Base-by-base conservation (phyloP, 37 sponge, comb jelly and placozoan genomes). In the Corticium candelabrum region DNA sequence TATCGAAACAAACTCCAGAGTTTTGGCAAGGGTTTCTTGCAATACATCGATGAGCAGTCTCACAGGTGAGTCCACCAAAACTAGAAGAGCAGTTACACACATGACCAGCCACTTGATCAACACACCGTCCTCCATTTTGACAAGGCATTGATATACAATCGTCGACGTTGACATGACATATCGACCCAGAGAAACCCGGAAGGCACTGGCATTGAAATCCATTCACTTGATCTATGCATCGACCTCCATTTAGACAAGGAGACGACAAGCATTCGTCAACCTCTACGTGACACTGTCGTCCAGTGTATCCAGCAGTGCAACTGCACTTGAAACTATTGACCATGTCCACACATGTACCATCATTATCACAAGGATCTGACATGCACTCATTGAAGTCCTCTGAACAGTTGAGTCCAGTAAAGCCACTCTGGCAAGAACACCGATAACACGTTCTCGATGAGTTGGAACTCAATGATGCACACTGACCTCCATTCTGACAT, bases 1-100 rank as follows among this genome's bases (percentile, higher is more conserved):
- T 7, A 35, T 80, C 80, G 4, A 31, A 4, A 31, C 90, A 89
- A 21, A 34, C 83, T 34, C 81, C 90, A 72, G 75, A 74, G 74
- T 89, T 86, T 0, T 39, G 57, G 43, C 90, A 89, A 27, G 0
- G 34, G 15, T 11, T 27, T 50, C 62, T 50, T n/a, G n/a, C n/a
- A n/a, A n/a, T n/a, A 21, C 62, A 50, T 21, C 11, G 62, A 11
- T 50, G 62, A 27, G 15, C 15, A 11, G 11, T 50, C 62, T 50
- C 62, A 21, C 62, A 50, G 62, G 15, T 11, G 21, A 50, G 21
- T 50, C 62, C 62, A 21, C 62, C 62, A 11, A 50, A 21, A 11
- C 15, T 21, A 11, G 62, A 50, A 11, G 62, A 21, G 21, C 62
- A 50, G 21, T 50, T 21, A 21, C 62, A 50, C 62, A 21, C 21